Percentiles rank a stretch among this genome's conserved stretches.
phyloP scores from a whole-genome alignment of 2,113 vertebrate species.

The Seriola quinqueradiata region DNA sequence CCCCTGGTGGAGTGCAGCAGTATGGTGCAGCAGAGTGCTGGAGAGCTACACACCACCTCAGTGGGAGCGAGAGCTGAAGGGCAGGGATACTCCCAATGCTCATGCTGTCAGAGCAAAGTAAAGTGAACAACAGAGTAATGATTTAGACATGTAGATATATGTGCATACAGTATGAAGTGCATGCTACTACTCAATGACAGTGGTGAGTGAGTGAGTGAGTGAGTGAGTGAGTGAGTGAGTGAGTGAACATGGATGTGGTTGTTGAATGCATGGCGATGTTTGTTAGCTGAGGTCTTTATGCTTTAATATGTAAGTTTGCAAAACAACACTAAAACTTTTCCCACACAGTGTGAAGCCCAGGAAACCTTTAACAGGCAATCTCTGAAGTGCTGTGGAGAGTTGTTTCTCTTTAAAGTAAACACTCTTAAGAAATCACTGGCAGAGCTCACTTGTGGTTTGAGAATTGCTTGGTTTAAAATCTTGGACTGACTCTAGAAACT shows the following conservation, averaged over 20 bases:
- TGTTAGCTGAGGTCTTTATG: neutral
- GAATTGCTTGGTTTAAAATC: neutral
- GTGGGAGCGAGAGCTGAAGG: slow-evolving; percentile 59
- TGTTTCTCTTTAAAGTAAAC: neutral
- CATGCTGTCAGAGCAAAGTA: slow-evolving; percentile 39
- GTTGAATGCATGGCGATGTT: neutral
- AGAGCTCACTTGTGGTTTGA: neutral
- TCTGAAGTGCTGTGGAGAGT: neutral
- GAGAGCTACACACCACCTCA: slow-evolving; percentile 22
- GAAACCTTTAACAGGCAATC: too few relatives aligned
- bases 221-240: too few relatives aligned
- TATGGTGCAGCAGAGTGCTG: neutral
- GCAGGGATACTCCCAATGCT: slow-evolving; percentile 36
- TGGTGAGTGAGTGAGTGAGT: neutral
- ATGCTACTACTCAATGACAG: neutral
- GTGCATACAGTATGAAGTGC: slow-evolving; percentile 8
- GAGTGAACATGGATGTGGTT: too few relatives aligned
- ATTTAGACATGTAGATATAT: slow-evolving; percentile 49
- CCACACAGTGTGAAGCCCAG: too few relatives aligned
- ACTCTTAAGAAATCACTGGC: neutral
- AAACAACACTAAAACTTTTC: too few relatives aligned
- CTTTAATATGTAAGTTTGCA: neutral
- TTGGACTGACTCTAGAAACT: neutral
- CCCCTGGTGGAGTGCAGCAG: slow-evolving; percentile 21
- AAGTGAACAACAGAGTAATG: slow-evolving; percentile 17